A percentile compares a stretch with the other conserved stretches of the same genome.
Conservation (phyloP, 92 coral and sea anemone genomes). For the Ricordea florida region DNA sequence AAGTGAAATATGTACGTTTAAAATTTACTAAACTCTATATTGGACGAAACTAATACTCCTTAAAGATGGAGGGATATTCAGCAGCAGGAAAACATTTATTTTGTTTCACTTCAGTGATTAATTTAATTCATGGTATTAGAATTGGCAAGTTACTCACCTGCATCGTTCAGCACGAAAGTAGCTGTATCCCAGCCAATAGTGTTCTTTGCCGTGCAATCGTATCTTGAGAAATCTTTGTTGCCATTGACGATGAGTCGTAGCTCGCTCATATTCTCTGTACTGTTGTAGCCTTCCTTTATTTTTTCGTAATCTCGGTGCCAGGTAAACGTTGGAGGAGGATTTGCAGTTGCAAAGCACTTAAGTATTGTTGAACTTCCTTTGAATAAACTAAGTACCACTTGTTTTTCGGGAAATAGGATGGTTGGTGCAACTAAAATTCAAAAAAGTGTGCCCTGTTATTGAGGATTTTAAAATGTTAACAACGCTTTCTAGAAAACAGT, state of each 20-base stretch:
- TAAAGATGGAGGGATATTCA: too few species aligned
- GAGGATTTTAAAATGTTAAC: neutral
- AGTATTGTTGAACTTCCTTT: conserved; percentile 13
- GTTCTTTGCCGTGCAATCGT: conserved; percentile 49
- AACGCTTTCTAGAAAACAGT: neutral
- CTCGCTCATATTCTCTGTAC: neutral
- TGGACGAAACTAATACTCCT: too few species aligned
- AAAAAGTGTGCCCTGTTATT: neutral
- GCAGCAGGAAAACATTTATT: too few species aligned
- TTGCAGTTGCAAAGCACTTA: conserved; percentile 34
- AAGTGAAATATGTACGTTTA: too few species aligned
- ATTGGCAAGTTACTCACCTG: neutral
- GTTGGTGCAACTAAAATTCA: conserved; percentile 40
- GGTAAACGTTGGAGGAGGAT: conserved; percentile 35
- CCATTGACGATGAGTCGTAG: neutral
- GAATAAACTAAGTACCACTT: neutral
- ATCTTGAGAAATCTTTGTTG: conserved; percentile 28
- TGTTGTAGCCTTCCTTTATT: neutral
- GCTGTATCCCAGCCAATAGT: conserved; percentile 44
- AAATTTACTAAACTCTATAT: too few species aligned
- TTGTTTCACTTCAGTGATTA: neutral
- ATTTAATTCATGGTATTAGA: too few species aligned
- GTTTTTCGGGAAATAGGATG: conserved; percentile 12
- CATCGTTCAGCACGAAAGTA: neutral
- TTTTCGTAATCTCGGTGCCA: conserved; percentile 4